A percentile compares a stretch with the other conserved stretches of the same genome.
These are phyloP conservation scores for Dendronephthya gigantea DNA, from an alignment of 64 coral and sea anemone genomes.

Conservation along the genomic window DNA sequence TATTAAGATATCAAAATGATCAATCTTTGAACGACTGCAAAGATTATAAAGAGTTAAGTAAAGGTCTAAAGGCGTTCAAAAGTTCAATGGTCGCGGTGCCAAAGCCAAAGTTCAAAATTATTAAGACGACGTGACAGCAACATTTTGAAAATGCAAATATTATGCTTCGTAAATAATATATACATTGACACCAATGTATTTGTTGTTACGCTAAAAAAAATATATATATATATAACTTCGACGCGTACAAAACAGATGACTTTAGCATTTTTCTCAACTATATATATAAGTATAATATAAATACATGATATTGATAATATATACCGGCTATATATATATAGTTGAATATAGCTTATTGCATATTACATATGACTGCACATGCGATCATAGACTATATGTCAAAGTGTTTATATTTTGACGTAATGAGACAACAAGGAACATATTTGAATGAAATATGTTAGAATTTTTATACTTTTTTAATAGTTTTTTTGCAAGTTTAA, in stretches of 20 bases:
- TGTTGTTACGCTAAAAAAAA: too few relatives aligned
- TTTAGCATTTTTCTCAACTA: too few relatives aligned
- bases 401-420: background rate
- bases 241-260: too few relatives aligned
- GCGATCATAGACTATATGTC: background rate
- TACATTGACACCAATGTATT: too few relatives aligned
- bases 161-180: background rate
- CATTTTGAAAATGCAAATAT: background rate
- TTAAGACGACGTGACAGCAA: background rate
- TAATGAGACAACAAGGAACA: background rate
- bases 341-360: too few relatives aligned
- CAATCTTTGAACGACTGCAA: background rate
- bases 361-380: background rate
- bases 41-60: too few relatives aligned
- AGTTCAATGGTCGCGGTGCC: slow-evolving; percentile 15
- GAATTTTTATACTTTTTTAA: background rate
- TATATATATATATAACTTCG: too few relatives aligned
- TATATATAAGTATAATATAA: too few relatives aligned
- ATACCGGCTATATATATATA: too few relatives aligned
- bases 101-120: background rate
- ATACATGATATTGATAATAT: too few relatives aligned
- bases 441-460: background rate
- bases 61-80: too few relatives aligned
- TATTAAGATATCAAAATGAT: background rate
- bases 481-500: background rate